phyloP scores from a whole-genome alignment of 1,140 invertebrate species.

The Hetaerina americana region DNA sequence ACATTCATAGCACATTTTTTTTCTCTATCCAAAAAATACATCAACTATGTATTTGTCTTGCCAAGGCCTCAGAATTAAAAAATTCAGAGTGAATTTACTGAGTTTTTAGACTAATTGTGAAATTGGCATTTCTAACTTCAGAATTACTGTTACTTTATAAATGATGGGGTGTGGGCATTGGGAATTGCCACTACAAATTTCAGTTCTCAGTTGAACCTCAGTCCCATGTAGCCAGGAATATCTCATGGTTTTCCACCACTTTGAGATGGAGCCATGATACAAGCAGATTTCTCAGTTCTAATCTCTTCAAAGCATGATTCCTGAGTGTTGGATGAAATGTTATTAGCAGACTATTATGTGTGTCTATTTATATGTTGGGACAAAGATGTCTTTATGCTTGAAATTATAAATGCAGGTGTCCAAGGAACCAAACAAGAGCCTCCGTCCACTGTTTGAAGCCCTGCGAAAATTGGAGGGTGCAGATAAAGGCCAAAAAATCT shows the following conservation, averaged over 20 bases:
- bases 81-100: too few relatives aligned
- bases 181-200: too few relatives aligned
- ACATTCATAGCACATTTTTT: too few relatives aligned
- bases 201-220: too few relatives aligned
- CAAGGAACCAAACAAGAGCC: constrained; percentile 31
- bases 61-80: too few relatives aligned
- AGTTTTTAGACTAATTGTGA: too few relatives aligned
- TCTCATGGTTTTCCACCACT: not conserved
- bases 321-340: constrained; percentile 17
- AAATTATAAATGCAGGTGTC: constrained; percentile 23
- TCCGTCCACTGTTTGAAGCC: constrained; percentile 32
- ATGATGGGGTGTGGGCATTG: too few relatives aligned
- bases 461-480: constrained; percentile 23
- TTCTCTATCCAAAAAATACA: too few relatives aligned
- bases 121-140: too few relatives aligned
- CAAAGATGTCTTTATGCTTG: not conserved
- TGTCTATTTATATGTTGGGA: not conserved
- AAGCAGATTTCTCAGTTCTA: not conserved
- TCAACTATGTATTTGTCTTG: too few relatives aligned
- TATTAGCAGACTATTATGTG: constrained; percentile 1
- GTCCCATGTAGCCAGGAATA: not conserved
- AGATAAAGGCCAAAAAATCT: constrained; percentile 14
- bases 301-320: not conserved
- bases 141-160: too few relatives aligned
- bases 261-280: not conserved